Conservation (phyloP, 2,888 invertebrate genomes). For the Macropis europaea region DNA sequence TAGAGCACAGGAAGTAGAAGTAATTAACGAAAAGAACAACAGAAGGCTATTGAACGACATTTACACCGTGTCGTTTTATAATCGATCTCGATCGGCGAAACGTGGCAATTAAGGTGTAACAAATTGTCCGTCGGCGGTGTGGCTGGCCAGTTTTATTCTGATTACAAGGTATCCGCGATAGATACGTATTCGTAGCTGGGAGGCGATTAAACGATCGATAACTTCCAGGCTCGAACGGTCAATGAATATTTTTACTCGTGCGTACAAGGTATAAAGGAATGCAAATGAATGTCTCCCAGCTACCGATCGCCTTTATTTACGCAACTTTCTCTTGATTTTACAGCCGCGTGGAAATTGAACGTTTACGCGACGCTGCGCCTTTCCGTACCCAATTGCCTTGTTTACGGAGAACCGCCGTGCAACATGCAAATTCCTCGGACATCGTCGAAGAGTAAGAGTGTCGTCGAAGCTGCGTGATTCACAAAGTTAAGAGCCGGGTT, state of each 20-base stretch:
- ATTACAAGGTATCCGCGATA: constrained; percentile 58
- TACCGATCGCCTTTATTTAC: constrained; percentile 12
- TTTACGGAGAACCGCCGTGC: too few relatives aligned
- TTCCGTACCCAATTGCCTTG: too few relatives aligned
- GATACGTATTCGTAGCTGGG: constrained; percentile 53
- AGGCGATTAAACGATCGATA: constrained; percentile 52
- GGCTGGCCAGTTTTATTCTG: constrained; percentile 58
- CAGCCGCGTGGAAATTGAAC: constrained; percentile 14
- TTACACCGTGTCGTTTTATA: too few relatives aligned
- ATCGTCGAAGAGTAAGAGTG: too few relatives aligned
- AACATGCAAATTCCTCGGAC: too few relatives aligned
- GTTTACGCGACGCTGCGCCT: neutral
- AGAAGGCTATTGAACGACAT: too few relatives aligned
- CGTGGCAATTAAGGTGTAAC: constrained; percentile 54
- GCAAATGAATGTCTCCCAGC: neutral
- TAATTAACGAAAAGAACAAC: too few relatives aligned
- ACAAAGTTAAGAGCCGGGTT: too few relatives aligned
- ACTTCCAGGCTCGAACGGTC: constrained; percentile 26
- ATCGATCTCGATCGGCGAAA: constrained; percentile 14
- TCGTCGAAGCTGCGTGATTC: too few relatives aligned
- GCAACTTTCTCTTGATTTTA: constrained; percentile 31
- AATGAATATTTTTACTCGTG: constrained; percentile 1
- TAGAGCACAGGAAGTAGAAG: too few relatives aligned
- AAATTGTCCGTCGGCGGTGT: constrained; percentile 53
- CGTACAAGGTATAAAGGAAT: neutral